Evolutionary conservation across 2,113 vertebrate species (phyloP), one percentile per base, ranked within the genome.

Genomic region (Notarius lentiginosus): DNA sequence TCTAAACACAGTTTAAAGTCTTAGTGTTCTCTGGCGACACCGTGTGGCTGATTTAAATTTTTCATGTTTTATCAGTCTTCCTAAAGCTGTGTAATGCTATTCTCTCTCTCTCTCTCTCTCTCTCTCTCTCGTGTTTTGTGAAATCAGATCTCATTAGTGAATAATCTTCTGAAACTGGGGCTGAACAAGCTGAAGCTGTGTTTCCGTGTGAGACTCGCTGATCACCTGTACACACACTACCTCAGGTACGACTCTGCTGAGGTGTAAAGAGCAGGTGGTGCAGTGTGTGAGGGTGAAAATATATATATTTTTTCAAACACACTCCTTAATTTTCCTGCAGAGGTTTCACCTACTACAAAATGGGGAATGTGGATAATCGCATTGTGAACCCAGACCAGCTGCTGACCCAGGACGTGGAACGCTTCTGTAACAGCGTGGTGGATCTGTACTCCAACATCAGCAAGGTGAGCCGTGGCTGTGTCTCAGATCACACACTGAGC

Each of bases 361-460:
- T 99, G 96, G 97, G 97, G 81, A 99, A 99, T 92, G 92, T 99
- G 92, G 98, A 99, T 92, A 99, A 97, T 93, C 96, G 98, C 88
- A 98, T 99, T 91, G 96, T 97, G 66, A 99, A 99, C 87, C 95
- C 97, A 63, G 98, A 99, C 93, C 98, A 99, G 91, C 95, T 99
- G 15, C 96, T 99, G 68, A 99, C 98, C 1, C 98, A 99, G 90
- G 98, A 99, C n/a, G 98, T 99, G 88, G 97, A 99, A 92, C 98
- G 95, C 75, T 99, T 99, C 95, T 99, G 98, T 93, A 98, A 99
- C 92, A 98, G 98, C 88, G 96, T 99, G 88, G 98, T 99, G 90
- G 98, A 99, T 76, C 95, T 99, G 8, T 99, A 99, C 93, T 99
- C 98, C 80, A 99, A 99, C 92, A 95, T 99, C 89, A 99, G 97